Percentiles rank a stretch among this genome's conserved stretches.
Conservation (phyloP, 2,113 vertebrate species). For the Xenus cinereus region DNA sequence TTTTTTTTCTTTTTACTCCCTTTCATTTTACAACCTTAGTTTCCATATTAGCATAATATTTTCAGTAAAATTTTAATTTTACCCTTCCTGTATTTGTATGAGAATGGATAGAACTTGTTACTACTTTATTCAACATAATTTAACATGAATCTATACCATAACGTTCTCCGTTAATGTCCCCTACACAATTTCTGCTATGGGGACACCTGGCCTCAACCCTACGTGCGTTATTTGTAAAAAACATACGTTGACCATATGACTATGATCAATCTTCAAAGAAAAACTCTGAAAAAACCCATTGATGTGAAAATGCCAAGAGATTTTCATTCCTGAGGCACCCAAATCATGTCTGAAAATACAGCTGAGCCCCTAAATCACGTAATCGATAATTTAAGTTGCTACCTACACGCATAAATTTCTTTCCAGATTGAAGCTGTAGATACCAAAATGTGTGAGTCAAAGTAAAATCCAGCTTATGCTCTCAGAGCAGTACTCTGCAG, state of each 20-base stretch:
- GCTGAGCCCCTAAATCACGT: neutral
- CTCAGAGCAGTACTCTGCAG: neutral
- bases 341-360: neutral
- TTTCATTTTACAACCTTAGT: slow-evolving; percentile 34
- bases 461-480: neutral
- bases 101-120: neutral
- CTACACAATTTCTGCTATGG: neutral
- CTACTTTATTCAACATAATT: neutral
- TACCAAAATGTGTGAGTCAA: neutral
- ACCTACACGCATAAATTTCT: neutral
- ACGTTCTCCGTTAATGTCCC: neutral
- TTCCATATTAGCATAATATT: slow-evolving; percentile 21
- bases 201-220: neutral
- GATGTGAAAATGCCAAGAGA: neutral
- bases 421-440: neutral
- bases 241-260: neutral
- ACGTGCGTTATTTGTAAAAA: neutral
- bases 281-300: neutral
- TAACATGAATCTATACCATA: neutral
- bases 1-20: slow-evolving; percentile 26
- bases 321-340: neutral
- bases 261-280: neutral
- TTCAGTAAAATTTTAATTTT: slow-evolving; percentile 31
- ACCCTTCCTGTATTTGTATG: neutral
- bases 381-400: neutral